Base-by-base conservation (phyloP, 1,140 invertebrate species). In the Drosophila athabasca region DNA sequence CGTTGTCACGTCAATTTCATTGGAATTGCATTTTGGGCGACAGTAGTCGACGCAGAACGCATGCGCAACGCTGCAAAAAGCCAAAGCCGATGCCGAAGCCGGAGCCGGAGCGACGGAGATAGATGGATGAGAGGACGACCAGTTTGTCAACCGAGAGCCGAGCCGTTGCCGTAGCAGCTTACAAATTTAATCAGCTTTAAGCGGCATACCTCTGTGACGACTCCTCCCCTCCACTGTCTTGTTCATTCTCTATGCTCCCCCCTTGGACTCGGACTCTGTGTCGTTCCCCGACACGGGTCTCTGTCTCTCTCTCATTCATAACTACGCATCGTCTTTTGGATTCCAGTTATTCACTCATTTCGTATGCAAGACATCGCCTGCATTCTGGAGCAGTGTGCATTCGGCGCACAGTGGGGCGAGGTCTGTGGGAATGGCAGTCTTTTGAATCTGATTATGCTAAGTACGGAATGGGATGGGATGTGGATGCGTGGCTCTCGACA, bases 161-260 rank as follows among this genome's bases (percentile, higher is more conserved):
- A 26, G 24, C 22, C 22, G 22, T 24, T 60, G 57, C 66, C 66
- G 70, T 17, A 61, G 52, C 61, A 73, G 81, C 76, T 85, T 85
- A 85, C 82, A 87, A 85, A 72, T 87, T 87, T 85, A 85, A 85
- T 87, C 82, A 85, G 83, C 82, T 87, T 87, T 62, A 78, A 72
- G 61, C 64, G 59, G 59, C 59, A 57, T 49, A 39, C 35, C 55
- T 52, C 58, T 31, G 44, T n/a, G 31, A 35, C 46, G 52, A 15
- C 11, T 26, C 19, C 7, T 11, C 29, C 35, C 35, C 35, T 3
- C 11, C 11, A 13, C 3, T 13, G 35, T 39, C 35, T 5, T 39
- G 11, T 39, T 11, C 31, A 62, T 62, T 65, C 44, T 53, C 54
- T 70, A 51, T 67, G 78, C 82, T 78, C 77, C 62, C 87, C 62